phyloP scores from a whole-genome alignment of 2,888 invertebrate species.

The Hemistola chrysoprasaria region DNA sequence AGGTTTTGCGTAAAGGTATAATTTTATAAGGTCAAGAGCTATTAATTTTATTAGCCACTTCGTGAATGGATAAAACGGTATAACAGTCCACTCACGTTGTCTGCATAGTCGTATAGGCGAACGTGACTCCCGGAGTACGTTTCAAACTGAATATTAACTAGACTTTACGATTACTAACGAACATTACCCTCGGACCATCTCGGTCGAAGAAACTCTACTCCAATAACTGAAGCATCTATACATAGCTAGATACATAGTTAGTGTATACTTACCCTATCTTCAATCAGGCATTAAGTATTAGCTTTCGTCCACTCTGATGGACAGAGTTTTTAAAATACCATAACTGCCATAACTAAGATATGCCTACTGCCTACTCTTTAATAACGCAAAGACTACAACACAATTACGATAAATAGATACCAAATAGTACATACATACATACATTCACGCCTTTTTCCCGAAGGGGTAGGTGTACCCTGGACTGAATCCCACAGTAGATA shows the following conservation, averaged over 20 bases:
- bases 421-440: no score
- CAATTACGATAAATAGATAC: no score
- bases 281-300: constrained; percentile 23
- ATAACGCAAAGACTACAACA: no score
- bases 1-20: constrained; percentile 34
- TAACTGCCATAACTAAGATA: no score
- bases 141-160: constrained; percentile 58
- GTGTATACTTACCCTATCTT: constrained; percentile 23
- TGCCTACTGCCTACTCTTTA: no score
- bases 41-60: constrained; percentile 39
- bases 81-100: constrained; percentile 53
- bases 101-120: constrained; percentile 39
- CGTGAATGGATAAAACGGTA: constrained; percentile 54
- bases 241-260: constrained; percentile 5
- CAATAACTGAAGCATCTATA: constrained; percentile 16
- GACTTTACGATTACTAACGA: constrained; percentile 45
- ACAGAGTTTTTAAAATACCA: constrained; percentile 7
- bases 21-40: constrained; percentile 30
- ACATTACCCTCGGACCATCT: constrained; percentile 14
- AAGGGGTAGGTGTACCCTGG: no score
- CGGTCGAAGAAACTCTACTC: constrained; percentile 15
- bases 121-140: constrained; percentile 57
- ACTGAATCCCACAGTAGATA: no score
- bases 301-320: constrained; percentile 20
- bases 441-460: no score